Conservation (phyloP, 2,113 vertebrate species). For the Pseudorectes ferrugineus region DNA sequence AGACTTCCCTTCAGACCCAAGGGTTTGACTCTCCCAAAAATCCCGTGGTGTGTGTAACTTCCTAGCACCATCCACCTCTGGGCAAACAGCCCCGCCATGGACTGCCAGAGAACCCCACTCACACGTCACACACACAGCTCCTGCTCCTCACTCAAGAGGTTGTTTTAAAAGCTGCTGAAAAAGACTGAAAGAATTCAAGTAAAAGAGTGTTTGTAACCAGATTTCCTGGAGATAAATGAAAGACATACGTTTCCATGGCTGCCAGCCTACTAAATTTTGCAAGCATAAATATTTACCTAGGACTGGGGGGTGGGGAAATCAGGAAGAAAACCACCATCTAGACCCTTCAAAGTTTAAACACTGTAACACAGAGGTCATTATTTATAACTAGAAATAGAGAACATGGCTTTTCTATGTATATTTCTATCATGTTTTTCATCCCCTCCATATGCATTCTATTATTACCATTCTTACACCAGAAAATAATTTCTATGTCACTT, state of each 20-base stretch:
- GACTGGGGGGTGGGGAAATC: neutral
- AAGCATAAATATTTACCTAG: conserved; percentile 64
- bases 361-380: conserved; percentile 35
- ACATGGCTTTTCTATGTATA: neutral
- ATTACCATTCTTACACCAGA: conserved; percentile 39
- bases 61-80: too few species aligned
- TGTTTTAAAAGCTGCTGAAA: neutral
- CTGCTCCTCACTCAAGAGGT: neutral
- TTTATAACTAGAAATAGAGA: conserved; percentile 43
- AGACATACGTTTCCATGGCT: conserved; percentile 32
- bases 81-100: neutral
- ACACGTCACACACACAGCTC: neutral
- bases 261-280: conserved; percentile 41
- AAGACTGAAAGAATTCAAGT: conserved; percentile 16
- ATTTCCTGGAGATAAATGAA: conserved; percentile 51
- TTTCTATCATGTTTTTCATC: neutral
- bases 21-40: neutral
- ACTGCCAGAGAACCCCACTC: neutral
- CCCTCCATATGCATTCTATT: conserved; percentile 31
- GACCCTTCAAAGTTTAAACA: conserved; percentile 31
- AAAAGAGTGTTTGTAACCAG: conserved; percentile 21
- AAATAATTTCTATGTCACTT: conserved; percentile 44
- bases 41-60: rapidly evolving
- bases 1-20: neutral
- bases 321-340: conserved; percentile 19